Evolutionary conservation across 2,113 vertebrate genomes (phyloP).

Genomic region (Oreotrochilus melanogaster): DNA sequence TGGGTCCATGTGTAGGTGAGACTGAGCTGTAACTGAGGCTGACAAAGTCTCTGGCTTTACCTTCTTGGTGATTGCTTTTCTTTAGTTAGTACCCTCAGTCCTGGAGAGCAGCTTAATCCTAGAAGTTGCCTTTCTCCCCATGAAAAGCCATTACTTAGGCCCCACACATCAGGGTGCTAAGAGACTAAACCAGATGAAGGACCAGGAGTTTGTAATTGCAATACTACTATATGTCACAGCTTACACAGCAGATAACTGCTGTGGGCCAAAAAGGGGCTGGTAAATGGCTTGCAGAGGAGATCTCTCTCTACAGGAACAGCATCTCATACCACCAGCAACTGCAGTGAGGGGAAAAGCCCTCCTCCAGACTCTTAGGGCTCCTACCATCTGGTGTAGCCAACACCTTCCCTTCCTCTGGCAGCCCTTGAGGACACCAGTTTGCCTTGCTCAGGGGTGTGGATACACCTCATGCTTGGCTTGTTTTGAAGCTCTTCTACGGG

Average conservation of each 20-base stretch:
- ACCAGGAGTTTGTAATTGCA: not conserved
- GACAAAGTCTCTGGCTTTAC: not conserved
- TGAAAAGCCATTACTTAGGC: not conserved
- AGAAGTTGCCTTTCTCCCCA: not conserved
- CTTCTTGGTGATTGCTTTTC: not conserved
- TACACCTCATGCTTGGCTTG: not conserved
- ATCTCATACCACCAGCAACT: not conserved
- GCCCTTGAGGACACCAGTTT: not conserved
- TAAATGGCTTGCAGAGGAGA: not conserved
- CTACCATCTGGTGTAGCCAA: not conserved
- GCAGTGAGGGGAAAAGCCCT: not conserved
- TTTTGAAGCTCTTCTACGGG: not conserved
- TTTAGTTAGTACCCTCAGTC: not conserved
- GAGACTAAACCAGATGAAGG: not conserved
- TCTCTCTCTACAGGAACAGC: not conserved
- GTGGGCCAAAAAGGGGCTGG: not conserved
- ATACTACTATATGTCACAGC: not conserved
- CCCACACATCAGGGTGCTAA: not conserved
- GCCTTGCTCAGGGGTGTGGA: accelerated
- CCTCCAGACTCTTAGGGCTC: not conserved
- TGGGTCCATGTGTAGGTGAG: not conserved
- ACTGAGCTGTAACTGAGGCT: not conserved
- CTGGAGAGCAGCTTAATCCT: not conserved
- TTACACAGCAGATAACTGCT: not conserved
- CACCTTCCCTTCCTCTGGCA: not conserved